Conservation (phyloP, 2,888 invertebrate species). For the Acronicta psi region DNA sequence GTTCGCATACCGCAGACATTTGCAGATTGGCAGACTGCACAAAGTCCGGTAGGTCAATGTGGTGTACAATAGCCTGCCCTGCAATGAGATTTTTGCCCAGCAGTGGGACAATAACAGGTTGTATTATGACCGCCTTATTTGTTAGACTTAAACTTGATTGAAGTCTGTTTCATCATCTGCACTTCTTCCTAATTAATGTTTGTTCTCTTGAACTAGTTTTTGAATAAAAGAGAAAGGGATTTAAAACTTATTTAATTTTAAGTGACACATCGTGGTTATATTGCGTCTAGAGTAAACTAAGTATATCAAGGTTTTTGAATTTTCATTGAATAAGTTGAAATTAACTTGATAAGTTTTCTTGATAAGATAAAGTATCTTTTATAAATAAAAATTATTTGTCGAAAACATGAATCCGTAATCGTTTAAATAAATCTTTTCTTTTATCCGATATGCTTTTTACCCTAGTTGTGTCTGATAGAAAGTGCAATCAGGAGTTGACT, state of each 20-base stretch:
- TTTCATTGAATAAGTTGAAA: not conserved
- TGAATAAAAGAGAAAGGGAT: conserved; percentile 3
- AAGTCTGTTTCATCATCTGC: not conserved
- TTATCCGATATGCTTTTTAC: no score
- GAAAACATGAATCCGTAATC: no score
- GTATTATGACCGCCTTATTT: not conserved
- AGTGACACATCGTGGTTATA: not conserved
- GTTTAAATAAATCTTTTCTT: no score
- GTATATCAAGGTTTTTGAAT: no score
- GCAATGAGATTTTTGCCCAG: not conserved
- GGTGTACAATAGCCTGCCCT: not conserved
- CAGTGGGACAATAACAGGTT: not conserved
- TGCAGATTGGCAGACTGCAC: not conserved
- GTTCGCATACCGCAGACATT: no score
- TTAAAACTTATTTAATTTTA: not conserved
- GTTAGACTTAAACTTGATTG: not conserved
- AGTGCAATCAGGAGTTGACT: no score
- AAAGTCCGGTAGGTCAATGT: not conserved
- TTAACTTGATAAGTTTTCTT: no score
- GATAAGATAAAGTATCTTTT: no score
- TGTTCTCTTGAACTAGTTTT: conserved; percentile 4
- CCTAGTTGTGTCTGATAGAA: no score
- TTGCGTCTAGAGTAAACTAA: not conserved
- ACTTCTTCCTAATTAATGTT: conserved; percentile 2
- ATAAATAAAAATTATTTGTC: no score